Base-by-base conservation (phyloP, 2,113 vertebrate genomes). In the Paedocypris sp. region DNA sequence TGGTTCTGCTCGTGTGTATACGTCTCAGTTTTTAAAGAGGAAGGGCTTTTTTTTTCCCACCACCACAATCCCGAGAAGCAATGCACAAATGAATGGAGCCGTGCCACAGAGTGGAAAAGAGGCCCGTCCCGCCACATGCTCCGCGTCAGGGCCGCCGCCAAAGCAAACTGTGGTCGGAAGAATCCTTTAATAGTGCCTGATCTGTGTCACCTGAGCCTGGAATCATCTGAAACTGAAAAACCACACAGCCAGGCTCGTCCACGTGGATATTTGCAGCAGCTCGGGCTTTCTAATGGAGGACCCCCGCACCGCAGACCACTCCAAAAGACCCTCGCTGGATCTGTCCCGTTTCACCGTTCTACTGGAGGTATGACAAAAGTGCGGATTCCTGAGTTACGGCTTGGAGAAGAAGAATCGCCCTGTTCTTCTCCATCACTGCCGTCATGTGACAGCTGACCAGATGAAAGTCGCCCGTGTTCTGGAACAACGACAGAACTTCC, bases 171-270 rank as follows among this genome's bases (percentile, higher is more conserved):
- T 25, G 57, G 41, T 67, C 7, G 83, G 83, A 86, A 85, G 82
- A 84, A 80, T 85, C 81, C 82, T 79, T 80, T 87, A 87, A 85
- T 87, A 86, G 83, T 77, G 83, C 80, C 82, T 82, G 81, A 85
- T 82, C 75, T 79, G 83, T 84, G 83, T 86, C 83, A 85, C 85
- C 85, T 87, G 85, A 87, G 85, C 84, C 83, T 84, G 79, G 81
- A 87, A 85, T 85, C 82, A 85, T 85, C 80, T 73, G 72, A 79
- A 87, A 79, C 72, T 67, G 67, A 79, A 75, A 87, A 85, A 85
- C 85, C 52, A 19, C 85, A 75, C 83, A 81, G 82, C 75, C 33
- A 19, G 9, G 39, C 45, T 22, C 45, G 20, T 61, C 33, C 16
- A 29, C 13, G 18, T 42, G 36, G 36, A 62, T 61, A 39, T 61